These are phyloP conservation scores for Campoletis raptor DNA, from an alignment of 2,888 invertebrate species.

Conservation along the genomic window DNA sequence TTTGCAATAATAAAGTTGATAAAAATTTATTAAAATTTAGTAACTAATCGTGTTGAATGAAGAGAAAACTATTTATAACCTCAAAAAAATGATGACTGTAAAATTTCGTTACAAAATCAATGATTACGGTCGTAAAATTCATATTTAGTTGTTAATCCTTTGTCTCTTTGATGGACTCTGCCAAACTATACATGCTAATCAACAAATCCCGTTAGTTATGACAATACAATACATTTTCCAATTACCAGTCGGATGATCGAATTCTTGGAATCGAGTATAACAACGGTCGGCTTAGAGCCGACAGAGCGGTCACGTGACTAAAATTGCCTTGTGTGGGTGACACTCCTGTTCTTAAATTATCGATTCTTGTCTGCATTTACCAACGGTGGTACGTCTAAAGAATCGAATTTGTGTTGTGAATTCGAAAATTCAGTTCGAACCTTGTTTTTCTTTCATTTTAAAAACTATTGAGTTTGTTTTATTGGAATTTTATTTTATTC, in stretches of 20 bases:
- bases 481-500: background rate
- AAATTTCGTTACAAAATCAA: background rate
- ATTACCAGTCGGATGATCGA: slow-evolving; percentile 25
- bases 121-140: background rate
- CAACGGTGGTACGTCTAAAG: background rate
- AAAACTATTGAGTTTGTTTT: background rate
- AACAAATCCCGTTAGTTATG: background rate
- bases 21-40: background rate
- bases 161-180: background rate
- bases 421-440: background rate
- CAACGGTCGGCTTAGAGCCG: slow-evolving; percentile 52
- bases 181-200: background rate
- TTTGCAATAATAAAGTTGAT: background rate
- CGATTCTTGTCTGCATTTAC: slow-evolving; percentile 23
- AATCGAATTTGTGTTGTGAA: background rate
- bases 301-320: slow-evolving; percentile 39
- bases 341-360: slow-evolving; percentile 3
- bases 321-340: background rate
- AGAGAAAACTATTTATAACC: no score
- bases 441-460: background rate
- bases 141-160: background rate
- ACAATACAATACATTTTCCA: slow-evolving; percentile 5
- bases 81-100: background rate
- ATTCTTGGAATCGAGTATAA: slow-evolving; percentile 26
- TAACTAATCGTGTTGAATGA: background rate